A percentile compares a stretch with the other conserved stretches of the same genome.
Conservation (phyloP, 1,140 invertebrate genomes). For the Hylaeus volcanicus region DNA sequence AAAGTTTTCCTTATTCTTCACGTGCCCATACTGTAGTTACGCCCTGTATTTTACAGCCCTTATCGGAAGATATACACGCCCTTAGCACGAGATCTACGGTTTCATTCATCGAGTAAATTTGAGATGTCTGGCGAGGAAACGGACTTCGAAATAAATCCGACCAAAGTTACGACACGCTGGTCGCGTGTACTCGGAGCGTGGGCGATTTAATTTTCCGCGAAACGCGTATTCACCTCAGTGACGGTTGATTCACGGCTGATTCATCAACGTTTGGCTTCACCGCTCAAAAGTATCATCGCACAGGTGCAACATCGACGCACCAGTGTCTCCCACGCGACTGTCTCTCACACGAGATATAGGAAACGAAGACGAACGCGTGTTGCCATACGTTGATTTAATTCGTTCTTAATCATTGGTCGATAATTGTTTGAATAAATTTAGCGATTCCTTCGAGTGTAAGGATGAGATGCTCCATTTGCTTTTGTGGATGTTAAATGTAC, state of each 20-base stretch:
- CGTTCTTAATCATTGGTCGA: too few species aligned
- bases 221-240: not conserved
- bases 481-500: too few species aligned
- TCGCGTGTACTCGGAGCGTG: conserved; percentile 24
- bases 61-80: too few species aligned
- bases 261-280: conserved; percentile 29
- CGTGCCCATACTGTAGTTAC: too few species aligned
- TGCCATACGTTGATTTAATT: too few species aligned
- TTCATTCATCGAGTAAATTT: conserved; percentile 40
- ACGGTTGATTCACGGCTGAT: conserved; percentile 55
- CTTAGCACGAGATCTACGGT: not conserved
- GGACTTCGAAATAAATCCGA: conserved; percentile 43
- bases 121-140: not conserved
- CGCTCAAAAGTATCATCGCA: conserved; percentile 30
- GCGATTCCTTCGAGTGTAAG: too few species aligned
- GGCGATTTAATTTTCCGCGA: conserved; percentile 56
- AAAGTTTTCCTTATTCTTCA: too few species aligned
- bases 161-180: conserved; percentile 40
- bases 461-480: too few species aligned
- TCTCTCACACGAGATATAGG: not conserved
- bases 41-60: too few species aligned
- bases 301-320: conserved; percentile 37
- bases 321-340: conserved; percentile 32
- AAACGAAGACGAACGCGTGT: too few species aligned
- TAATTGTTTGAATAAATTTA: too few species aligned